Base-by-base conservation (phyloP, 1,140 invertebrate genomes). In the Coenobita brevimanus region DNA sequence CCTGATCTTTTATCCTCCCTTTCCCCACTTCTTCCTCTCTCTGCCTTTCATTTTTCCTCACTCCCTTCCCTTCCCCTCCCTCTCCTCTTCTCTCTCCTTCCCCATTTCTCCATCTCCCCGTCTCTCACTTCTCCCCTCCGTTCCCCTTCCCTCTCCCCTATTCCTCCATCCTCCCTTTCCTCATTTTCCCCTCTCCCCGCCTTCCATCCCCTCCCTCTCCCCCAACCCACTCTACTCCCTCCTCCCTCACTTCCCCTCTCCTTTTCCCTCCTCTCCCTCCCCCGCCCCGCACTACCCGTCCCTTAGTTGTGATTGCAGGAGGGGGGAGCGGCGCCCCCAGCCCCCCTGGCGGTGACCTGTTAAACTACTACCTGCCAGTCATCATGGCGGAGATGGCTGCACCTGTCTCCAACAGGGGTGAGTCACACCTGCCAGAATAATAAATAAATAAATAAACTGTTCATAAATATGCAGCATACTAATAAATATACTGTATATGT, bases 371-470 rank as follows among this genome's bases (percentile, higher is more conserved):
- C 69, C n/a, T 85, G 3, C 82, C 82, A 8, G 82, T 85, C 8
- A 64, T 85, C 13, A 85, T 85, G 82, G 82, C 82, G 3, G 82
- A 85, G 82, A 85, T 85, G 82, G 54, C 54, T 30, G 82, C 82
- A 24, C 73, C 71, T 0, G 71, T 85, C 8, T 76, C 82, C 8
- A 85, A 69, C 36, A 64, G 82, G 76, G 82, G 82, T 85, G 0
- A 43, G 82, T 4, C 2, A n/a, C n/a, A n/a, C n/a, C n/a, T n/a
- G n/a, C n/a, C n/a, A 10, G 15, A 21, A 41, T 33, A 38, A 38
- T n/a, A n/a, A n/a, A n/a, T n/a, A n/a, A n/a, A n/a, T n/a, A n/a
- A n/a, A n/a, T n/a, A n/a, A 24, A 8, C 46, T 50, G 17, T 17
- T 50, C 17, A 67, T 67, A 24, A 10, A 67, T 67, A 67, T 67